A percentile compares a stretch with the other conserved stretches of the same genome.
phyloP scores from a whole-genome alignment of 1,140 invertebrate genomes.

The Neodiprion virginianus region DNA sequence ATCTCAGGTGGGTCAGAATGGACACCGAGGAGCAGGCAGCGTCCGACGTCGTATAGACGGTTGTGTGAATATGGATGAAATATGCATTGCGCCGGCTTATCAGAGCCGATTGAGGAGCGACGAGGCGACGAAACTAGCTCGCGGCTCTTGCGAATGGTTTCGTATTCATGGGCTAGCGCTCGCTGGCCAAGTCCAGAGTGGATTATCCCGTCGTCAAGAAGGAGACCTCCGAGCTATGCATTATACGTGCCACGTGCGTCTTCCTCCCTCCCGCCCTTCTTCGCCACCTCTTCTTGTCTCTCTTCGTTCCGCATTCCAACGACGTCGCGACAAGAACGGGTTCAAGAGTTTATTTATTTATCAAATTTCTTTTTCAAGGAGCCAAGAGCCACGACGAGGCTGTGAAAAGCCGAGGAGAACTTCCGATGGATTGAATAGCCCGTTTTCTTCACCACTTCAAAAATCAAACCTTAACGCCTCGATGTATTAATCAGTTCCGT shows the following conservation, averaged over 20 bases:
- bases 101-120: constrained; percentile 1
- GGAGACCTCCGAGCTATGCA: not conserved
- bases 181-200: not conserved
- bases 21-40: not conserved
- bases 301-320: too few species aligned
- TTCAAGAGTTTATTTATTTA: too few species aligned
- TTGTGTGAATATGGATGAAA: constrained; percentile 32
- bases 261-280: too few species aligned
- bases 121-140: not conserved
- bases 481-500: too few species aligned
- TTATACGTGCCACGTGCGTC: not conserved
- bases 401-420: too few species aligned
- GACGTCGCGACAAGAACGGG: too few species aligned
- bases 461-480: too few species aligned
- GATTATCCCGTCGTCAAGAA: constrained; percentile 5
- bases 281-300: too few species aligned
- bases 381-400: too few species aligned
- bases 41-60: not conserved
- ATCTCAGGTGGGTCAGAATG: not conserved
- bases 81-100: constrained; percentile 31
- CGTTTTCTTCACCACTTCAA: too few species aligned
- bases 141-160: not conserved
- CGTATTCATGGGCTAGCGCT: not conserved
- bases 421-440: too few species aligned
- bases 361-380: too few species aligned